Evolutionary conservation across 2,888 invertebrate species (phyloP).

Genomic region (Liodrosophila aerea): DNA sequence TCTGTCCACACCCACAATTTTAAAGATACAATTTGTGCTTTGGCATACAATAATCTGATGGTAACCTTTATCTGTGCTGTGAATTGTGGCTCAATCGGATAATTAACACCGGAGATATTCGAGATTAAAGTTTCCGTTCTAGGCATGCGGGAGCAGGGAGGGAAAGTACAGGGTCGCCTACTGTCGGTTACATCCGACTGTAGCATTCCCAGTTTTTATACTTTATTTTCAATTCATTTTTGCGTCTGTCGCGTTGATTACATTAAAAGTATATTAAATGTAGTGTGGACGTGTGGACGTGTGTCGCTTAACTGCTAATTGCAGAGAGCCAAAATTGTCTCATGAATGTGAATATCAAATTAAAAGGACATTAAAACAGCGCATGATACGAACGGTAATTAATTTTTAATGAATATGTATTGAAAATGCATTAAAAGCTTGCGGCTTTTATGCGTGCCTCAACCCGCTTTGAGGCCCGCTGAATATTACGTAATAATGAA

Average conservation of each 20-base stretch:
- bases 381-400: slow-evolving; percentile 49
- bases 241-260: slow-evolving; percentile 47
- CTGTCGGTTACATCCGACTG: neutral
- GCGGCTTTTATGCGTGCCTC: slow-evolving; percentile 28
- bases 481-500: too few species aligned
- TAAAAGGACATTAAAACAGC: slow-evolving; percentile 63
- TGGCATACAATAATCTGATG: too few species aligned
- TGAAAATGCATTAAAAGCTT: slow-evolving; percentile 62
- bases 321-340: slow-evolving; percentile 1
- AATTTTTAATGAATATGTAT: slow-evolving; percentile 71
- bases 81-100: too few species aligned
- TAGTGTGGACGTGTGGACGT: slow-evolving; percentile 14
- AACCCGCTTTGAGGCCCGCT: neutral
- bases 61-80: too few species aligned
- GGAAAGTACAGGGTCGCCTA: neutral
- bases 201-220: neutral
- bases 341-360: slow-evolving; percentile 56
- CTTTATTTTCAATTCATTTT: neutral
- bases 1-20: too few species aligned
- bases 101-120: too few species aligned
- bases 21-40: too few species aligned
- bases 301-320: slow-evolving; percentile 26
- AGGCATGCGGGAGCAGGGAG: neutral
- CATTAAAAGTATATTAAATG: slow-evolving; percentile 53
- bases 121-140: too few species aligned